These are phyloP conservation scores for Pasiphila rectangulata DNA, from an alignment of 2,888 invertebrate genomes.

Conservation along the genomic window DNA sequence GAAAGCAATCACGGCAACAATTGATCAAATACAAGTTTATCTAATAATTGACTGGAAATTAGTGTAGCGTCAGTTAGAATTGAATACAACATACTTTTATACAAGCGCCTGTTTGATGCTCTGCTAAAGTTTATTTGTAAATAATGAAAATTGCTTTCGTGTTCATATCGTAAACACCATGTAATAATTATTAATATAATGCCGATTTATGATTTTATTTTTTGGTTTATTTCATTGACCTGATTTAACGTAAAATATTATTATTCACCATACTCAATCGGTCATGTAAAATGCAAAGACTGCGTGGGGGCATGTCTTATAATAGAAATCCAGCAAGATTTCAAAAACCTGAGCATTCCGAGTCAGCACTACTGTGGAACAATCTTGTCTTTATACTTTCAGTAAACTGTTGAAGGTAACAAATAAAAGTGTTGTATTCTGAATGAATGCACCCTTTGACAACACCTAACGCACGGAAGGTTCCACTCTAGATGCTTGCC, in stretches of 20 bases:
- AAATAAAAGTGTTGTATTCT: constrained; percentile 43
- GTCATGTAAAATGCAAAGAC: too few relatives aligned
- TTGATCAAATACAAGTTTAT: too few relatives aligned
- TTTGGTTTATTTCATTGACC: too few relatives aligned
- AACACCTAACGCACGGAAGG: constrained; percentile 22
- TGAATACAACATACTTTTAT: constrained; percentile 26
- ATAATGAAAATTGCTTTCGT: constrained; percentile 25
- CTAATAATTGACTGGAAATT: too few relatives aligned
- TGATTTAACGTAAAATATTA: too few relatives aligned
- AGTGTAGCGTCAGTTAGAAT: constrained; percentile 17
- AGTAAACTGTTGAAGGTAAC: constrained; percentile 29
- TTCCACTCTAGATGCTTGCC: constrained; percentile 44
- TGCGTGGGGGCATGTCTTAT: too few relatives aligned
- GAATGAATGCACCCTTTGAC: constrained; percentile 49
- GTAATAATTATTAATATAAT: constrained; percentile 8
- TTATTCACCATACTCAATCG: too few relatives aligned
- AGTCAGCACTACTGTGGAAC: too few relatives aligned
- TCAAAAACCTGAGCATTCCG: too few relatives aligned
- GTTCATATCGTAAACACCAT: constrained; percentile 25
- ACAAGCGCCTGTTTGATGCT: constrained; percentile 33
- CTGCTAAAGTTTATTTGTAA: constrained; percentile 33
- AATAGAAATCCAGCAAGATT: too few relatives aligned
- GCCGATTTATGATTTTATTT: constrained; percentile 7
- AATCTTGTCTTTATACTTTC: constrained; percentile 1
- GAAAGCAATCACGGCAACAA: too few relatives aligned